These are phyloP conservation scores for Podotricha telesiphe DNA, from an alignment of 2,888 invertebrate genomes.

Conservation along the genomic window DNA sequence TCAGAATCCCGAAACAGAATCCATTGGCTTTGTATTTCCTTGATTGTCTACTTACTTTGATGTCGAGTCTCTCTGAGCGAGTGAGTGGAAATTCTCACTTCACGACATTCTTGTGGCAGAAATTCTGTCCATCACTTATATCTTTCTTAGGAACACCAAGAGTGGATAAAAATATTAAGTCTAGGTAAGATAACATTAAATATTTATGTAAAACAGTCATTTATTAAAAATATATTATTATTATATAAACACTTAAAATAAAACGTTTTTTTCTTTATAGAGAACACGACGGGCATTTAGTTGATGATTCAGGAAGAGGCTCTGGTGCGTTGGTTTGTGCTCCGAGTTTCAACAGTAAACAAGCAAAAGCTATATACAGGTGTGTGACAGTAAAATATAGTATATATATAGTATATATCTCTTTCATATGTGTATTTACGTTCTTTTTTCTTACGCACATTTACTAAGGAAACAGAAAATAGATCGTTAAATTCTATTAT, in stretches of 20 bases:
- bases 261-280: constrained; percentile 50
- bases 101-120: constrained; percentile 95
- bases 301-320: constrained; percentile 85
- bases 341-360: constrained; percentile 90
- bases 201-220: neutral
- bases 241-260: too few species aligned
- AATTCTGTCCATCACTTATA: constrained; percentile 94
- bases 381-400: constrained; percentile 59
- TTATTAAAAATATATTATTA: neutral
- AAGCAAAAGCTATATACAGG: constrained; percentile 95
- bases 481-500: too few species aligned
- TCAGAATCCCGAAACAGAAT: constrained; percentile 85
- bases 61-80: constrained; percentile 91
- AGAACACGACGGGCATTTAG: constrained; percentile 78
- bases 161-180: constrained; percentile 90
- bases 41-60: constrained; percentile 93
- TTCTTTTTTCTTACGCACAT: too few species aligned
- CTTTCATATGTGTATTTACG: too few species aligned
- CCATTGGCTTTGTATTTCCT: constrained; percentile 90
- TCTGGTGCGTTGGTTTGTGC: constrained; percentile 88
- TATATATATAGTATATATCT: too few species aligned
- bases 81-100: constrained; percentile 93
- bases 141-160: constrained; percentile 94
- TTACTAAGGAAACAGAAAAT: too few species aligned
- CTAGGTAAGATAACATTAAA: constrained; percentile 72